Base-by-base conservation (phyloP, 2,113 vertebrate species). In the Ascaphus truei region DNA sequence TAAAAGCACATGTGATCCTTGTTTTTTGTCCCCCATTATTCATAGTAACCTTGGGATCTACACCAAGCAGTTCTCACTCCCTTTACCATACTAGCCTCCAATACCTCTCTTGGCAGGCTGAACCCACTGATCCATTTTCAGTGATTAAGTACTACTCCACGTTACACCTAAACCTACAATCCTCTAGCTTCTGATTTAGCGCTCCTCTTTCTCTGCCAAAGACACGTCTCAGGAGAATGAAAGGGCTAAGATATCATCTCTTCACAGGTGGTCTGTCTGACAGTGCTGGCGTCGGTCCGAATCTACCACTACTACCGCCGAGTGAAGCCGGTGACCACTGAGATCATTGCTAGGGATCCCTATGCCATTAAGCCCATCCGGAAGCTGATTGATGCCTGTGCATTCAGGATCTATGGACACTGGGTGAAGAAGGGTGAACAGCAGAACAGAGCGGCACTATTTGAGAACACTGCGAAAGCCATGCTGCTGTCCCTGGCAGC, bases 381-480 rank as follows among this genome's bases (percentile, higher is more conserved):
- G 64, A 95, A 95, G 74, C 85, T 99, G 74, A 97, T 99, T 0
- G 97, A 99, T 0, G 95, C 92, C 69, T 96, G 92, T 0, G 96
- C 97, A 2, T 99, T 99, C 88, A 90, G 94, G 67, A 94, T 98
- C 76, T 99, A 99, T 1, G 94, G 95, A 66, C 97, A 99, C 85
- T 99, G 96, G 96, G 96, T 99, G 68, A 99, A 99, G 90, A 99
- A 98, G 62, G 97, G 97, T 12, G 94, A 97, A 76, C 89, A 93
- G 0, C 97, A 99, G 89, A 97, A 99, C 88, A 87, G 97, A 74
- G 97, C 97, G 0, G 97, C 95, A 4, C 90, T 99, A 71, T 99
- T 99, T 0, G 96, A 99, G 86, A 98, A 99, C 90, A 96, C 93
- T 4, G 93, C 96, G 61, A 98, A 98, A 73, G 91, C 92, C 3